These are phyloP conservation scores for Tupiocoris notatus DNA, from an alignment of 2,888 invertebrate genomes.

Conservation along the genomic window DNA sequence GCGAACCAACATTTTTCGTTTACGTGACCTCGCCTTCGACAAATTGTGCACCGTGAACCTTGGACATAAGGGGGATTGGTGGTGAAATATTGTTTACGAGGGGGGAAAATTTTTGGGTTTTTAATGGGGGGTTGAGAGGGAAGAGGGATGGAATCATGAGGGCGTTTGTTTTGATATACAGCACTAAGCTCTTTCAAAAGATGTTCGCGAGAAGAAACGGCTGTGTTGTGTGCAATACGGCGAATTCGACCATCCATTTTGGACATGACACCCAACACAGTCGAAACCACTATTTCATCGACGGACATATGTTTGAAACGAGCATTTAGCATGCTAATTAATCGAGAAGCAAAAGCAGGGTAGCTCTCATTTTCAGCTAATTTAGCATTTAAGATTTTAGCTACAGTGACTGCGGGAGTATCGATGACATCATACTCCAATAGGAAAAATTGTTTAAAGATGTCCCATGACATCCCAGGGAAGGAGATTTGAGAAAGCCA, in stretches of 20 bases:
- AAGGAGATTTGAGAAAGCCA: neutral
- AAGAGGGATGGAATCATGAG: neutral
- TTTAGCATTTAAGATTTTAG: neutral
- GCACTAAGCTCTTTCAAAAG: neutral
- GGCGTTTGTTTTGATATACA: neutral
- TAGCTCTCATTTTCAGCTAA: neutral
- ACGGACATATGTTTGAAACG: neutral
- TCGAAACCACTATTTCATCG: neutral
- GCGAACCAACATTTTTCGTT: neutral
- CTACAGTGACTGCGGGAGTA: neutral
- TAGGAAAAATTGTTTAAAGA: neutral
- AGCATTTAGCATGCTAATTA: neutral
- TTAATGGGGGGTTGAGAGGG: neutral
- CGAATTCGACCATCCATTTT: neutral
- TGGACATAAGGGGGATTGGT: neutral
- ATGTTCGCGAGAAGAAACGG: neutral
- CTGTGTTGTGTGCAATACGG: neutral
- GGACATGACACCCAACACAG: neutral
- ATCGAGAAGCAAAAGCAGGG: neutral
- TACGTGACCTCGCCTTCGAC: neutral
- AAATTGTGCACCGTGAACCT: neutral
- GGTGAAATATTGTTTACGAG: neutral
- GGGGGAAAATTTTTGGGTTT: neutral
- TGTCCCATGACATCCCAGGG: neutral
- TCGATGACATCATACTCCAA: neutral